Evolutionary conservation across 2,113 vertebrate species (phyloP).

Genomic region (Rhodinocichla rosea): DNA sequence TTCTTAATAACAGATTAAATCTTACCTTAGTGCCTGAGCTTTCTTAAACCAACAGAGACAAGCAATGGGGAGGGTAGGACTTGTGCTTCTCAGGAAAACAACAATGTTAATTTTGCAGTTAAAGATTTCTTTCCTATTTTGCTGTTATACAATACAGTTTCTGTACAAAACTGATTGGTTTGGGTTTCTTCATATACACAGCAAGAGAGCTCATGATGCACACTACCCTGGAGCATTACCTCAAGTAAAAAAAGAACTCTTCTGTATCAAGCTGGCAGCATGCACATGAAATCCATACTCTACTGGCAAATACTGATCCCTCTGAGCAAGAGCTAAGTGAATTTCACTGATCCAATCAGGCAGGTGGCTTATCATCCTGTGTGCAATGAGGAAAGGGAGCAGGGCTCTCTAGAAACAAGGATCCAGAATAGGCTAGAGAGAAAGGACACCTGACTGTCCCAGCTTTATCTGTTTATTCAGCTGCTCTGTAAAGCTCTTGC

Average conservation of each 20-base stretch:
- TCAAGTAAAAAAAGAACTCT: background rate
- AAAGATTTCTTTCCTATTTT: background rate
- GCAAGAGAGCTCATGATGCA: background rate
- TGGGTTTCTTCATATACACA: background rate
- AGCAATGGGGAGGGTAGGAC: background rate
- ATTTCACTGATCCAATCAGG: slow-evolving; percentile 1
- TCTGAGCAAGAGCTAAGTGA: background rate
- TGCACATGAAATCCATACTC: slow-evolving; percentile 16
- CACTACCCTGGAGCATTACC: slow-evolving; percentile 5
- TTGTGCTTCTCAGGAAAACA: background rate
- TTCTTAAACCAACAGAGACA: background rate
- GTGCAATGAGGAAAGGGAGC: background rate
- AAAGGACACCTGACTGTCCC: background rate
- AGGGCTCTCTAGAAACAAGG: background rate
- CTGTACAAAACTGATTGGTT: background rate
- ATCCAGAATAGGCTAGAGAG: background rate
- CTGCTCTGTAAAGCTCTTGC: background rate
- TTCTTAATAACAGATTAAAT: background rate
- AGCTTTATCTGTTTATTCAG: background rate
- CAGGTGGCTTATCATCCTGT: background rate
- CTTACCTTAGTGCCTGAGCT: background rate
- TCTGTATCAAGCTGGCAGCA: background rate
- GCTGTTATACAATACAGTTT: background rate
- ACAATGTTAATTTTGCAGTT: background rate
- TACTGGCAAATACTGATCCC: slow-evolving; percentile 13